Percentiles rank a stretch among this genome's conserved stretches.
phyloP scores from a whole-genome alignment of 1,140 invertebrate genomes.

The Phortica variegata region DNA sequence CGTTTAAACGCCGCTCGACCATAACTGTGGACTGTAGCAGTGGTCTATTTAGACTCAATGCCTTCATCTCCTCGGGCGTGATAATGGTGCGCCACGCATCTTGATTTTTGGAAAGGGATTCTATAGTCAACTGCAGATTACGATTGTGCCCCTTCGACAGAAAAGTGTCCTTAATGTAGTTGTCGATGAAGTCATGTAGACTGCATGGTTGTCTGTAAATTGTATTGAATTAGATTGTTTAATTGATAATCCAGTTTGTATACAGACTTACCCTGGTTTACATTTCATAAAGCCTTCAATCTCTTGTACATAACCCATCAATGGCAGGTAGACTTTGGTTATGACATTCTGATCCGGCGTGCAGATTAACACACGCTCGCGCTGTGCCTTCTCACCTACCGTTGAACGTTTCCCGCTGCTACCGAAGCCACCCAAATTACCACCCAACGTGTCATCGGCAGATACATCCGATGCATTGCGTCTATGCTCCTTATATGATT shows the following conservation, averaged over 20 bases:
- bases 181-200: slow-evolving; percentile 72
- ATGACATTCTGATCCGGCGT: slow-evolving; percentile 75
- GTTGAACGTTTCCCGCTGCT: slow-evolving; percentile 37
- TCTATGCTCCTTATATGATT: slow-evolving; percentile 66
- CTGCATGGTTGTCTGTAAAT: slow-evolving; percentile 60
- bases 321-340: slow-evolving; percentile 71
- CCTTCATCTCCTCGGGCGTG: slow-evolving; percentile 67
- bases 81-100: slow-evolving; percentile 74
- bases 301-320: slow-evolving; percentile 75
- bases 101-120: slow-evolving; percentile 69
- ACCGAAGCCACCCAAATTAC: slow-evolving; percentile 16
- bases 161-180: slow-evolving; percentile 75
- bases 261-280: slow-evolving; percentile 63
- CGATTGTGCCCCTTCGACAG: slow-evolving; percentile 63
- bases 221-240: neutral
- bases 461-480: slow-evolving; percentile 53
- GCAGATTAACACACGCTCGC: slow-evolving; percentile 67
- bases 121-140: slow-evolving; percentile 64
- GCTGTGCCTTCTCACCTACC: slow-evolving; percentile 41
- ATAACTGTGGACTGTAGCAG: slow-evolving; percentile 68
- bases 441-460: slow-evolving; percentile 40
- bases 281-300: slow-evolving; percentile 70
- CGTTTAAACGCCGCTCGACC: slow-evolving; percentile 70
- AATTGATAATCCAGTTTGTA: neutral
- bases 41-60: slow-evolving; percentile 65